Evolutionary conservation across 1,140 invertebrate species (phyloP).

Genomic region (Agrilus planipennis): DNA sequence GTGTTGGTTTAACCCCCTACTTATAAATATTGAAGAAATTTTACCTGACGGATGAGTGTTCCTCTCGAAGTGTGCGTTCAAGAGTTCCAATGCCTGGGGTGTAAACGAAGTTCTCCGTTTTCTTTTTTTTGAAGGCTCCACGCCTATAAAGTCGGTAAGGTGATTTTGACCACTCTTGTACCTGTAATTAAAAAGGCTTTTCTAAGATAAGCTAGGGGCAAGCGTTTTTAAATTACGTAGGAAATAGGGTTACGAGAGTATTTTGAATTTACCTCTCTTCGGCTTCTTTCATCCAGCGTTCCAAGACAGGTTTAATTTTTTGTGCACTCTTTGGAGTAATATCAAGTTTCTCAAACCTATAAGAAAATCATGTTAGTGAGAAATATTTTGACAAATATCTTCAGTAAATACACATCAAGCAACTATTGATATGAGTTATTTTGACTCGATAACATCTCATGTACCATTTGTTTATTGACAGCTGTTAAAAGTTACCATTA

Average conservation of each 20-base stretch:
- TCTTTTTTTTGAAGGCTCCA: conserved; percentile 91
- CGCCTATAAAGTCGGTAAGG: conserved; percentile 89
- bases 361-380: too few relatives aligned
- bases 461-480: too few relatives aligned
- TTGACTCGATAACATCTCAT: too few relatives aligned
- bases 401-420: too few relatives aligned
- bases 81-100: conserved; percentile 84
- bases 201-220: too few relatives aligned
- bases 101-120: conserved; percentile 95
- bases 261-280: conserved; percentile 76
- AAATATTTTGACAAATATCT: too few relatives aligned
- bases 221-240: too few relatives aligned
- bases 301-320: conserved; percentile 97
- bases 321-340: conserved; percentile 98
- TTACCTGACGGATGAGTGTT: conserved; percentile 97
- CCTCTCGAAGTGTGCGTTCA: conserved; percentile 91
- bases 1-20: too few relatives aligned
- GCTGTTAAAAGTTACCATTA: too few relatives aligned
- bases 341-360: conserved; percentile 98
- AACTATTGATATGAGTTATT: too few relatives aligned
- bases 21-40: too few relatives aligned
- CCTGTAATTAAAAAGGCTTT: conserved; percentile 51
- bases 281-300: conserved; percentile 96
- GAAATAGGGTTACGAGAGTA: too few relatives aligned
- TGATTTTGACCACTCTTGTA: conserved; percentile 85